These are phyloP conservation scores for Seladonia tumulorum DNA, from an alignment of 2,888 invertebrate species.

Conservation along the genomic window DNA sequence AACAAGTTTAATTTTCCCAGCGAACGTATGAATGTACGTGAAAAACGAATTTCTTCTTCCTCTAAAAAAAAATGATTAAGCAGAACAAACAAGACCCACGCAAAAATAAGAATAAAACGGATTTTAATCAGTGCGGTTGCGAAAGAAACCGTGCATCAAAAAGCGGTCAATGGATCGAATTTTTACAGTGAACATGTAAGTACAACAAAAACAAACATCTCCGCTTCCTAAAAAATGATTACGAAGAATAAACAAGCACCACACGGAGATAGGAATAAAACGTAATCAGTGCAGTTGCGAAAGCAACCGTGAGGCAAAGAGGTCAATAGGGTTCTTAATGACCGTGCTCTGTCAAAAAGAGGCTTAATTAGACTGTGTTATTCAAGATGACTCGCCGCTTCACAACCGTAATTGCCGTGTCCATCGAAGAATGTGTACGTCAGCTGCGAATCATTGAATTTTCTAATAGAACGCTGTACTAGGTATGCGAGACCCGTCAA, in stretches of 20 bases:
- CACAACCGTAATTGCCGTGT: background rate
- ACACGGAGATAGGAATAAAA: background rate
- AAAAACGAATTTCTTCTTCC: background rate
- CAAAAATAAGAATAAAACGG: background rate
- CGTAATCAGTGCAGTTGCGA: background rate
- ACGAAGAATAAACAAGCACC: background rate
- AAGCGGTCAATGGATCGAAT: background rate
- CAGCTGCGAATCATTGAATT: background rate
- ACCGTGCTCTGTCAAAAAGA: background rate
- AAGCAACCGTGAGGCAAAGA: background rate
- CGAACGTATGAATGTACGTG: background rate
- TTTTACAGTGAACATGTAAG: background rate
- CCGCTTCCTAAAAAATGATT: background rate
- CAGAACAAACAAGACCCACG: background rate
- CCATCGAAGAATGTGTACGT: background rate
- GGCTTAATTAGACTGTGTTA: conserved; percentile 13
- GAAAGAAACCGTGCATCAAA: background rate
- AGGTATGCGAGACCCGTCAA: too few relatives aligned
- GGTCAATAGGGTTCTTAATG: background rate
- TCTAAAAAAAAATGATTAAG: background rate
- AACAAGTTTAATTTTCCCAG: background rate
- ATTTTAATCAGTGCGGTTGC: background rate
- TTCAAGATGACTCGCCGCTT: background rate
- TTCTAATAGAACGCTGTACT: background rate
- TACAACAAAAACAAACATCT: background rate